These are phyloP conservation scores for Bufo gargarizans DNA, from an alignment of 2,113 vertebrate species.

Conservation along the genomic window DNA sequence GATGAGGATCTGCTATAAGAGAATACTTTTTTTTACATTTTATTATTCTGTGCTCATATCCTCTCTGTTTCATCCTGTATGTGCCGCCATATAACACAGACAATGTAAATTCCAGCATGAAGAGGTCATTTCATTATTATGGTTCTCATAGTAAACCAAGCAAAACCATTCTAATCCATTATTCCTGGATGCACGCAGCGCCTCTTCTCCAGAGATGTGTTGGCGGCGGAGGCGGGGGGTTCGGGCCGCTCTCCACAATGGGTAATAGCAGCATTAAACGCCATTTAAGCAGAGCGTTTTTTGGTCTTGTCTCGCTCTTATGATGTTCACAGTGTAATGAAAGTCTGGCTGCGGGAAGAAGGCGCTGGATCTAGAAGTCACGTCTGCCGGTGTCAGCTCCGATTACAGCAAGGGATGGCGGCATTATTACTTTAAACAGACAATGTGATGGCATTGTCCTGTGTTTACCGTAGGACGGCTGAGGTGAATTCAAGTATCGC, in stretches of 20 bases:
- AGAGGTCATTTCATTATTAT: neutral
- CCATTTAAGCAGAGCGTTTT: neutral
- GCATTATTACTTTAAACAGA: neutral
- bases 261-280: conserved; percentile 4
- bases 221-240: neutral
- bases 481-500: neutral
- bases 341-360: neutral
- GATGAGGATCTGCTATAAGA: neutral
- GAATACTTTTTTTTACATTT: neutral
- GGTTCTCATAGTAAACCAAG: conserved; percentile 1
- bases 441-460: neutral
- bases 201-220: neutral
- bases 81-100: neutral
- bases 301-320: neutral
- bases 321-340: conserved; percentile 7
- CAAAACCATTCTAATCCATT: neutral
- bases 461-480: neutral
- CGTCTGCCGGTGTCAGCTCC: neutral
- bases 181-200: neutral
- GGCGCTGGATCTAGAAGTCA: conserved; percentile 13
- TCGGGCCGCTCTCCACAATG: neutral
- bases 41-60: neutral
- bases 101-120: neutral
- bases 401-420: conserved; percentile 9
- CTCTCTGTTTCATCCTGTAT: neutral